Base-by-base conservation (phyloP, 2,797 vertebrate species). In the Peromyscus nudipes region DNA sequence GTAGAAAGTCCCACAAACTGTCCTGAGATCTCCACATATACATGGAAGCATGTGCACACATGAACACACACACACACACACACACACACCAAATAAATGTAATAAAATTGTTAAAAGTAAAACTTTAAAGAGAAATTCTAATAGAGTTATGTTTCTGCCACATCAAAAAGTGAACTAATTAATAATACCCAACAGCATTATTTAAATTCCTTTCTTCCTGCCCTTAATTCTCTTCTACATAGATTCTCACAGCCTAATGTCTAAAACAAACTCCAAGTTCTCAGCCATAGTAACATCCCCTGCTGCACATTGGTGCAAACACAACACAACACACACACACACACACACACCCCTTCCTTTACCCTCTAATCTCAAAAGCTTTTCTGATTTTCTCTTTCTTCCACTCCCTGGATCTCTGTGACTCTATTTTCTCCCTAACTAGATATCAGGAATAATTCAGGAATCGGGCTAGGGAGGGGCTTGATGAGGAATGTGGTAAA, bases 71-170 rank as follows among this genome's bases (percentile, higher is more conserved):
- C 49, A 55, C 16, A 55, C 55, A 55, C 55, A 55, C 55, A 17
- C 55, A 84, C 23, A 57, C 75, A 49, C 43, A 31, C 75, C 13
- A 49, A 77, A 77, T 76, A 80, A 81, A 81, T 57, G 52, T 12
- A 81, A 57, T 57, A n/a, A 40, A 82, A 27, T 82, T 60, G 12
- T 82, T 82, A 37, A 82, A 89, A 37, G 37, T 37, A 43, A 94
- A 94, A 91, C 62, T 69, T 77, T 93, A 62, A 88, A 97, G 71
- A 34, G 80, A 19, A 91, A 71, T 16, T 46, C 43, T 92, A 76
- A 87, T 94, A 77, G 57, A 83, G 83, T 94, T 91, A 23, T 12
- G 7, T 71, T 95, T 91, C 95, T 82, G 85, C 52, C 79, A 85
- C 55, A 83, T 43, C n/a, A 57, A 87, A 96, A 96, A 94, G 40